phyloP scores from a whole-genome alignment of 2,113 vertebrate species.

The Pristiophorus japonicus region DNA sequence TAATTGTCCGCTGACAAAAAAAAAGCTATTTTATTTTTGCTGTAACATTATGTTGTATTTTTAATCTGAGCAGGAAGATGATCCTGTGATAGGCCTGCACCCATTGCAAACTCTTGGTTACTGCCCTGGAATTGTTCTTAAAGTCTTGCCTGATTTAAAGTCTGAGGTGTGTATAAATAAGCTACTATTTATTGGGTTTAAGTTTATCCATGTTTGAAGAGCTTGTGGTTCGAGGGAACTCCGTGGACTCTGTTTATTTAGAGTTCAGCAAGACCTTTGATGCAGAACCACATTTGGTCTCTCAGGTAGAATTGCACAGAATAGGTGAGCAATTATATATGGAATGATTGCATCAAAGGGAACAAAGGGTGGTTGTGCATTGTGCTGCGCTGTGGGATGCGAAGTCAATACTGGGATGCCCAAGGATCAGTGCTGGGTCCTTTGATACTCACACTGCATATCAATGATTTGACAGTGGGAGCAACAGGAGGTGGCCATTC shows the following conservation, averaged over 20 bases:
- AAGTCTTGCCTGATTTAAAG: constrained; percentile 39
- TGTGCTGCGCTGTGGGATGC: neutral
- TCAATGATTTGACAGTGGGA: neutral
- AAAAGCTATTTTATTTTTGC: neutral
- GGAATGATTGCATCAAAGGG: neutral
- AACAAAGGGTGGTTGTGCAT: neutral
- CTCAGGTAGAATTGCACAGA: neutral
- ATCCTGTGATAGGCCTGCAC: constrained; percentile 42
- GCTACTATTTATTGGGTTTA: neutral
- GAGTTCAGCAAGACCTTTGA: neutral
- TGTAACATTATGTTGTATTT: neutral
- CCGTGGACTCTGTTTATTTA: neutral
- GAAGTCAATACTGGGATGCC: neutral
- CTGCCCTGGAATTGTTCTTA: constrained; percentile 42
- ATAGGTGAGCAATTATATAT: neutral
- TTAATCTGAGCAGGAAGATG: constrained; percentile 38
- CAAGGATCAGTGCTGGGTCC: neutral
- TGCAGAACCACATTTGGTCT: neutral
- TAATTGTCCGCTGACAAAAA: neutral
- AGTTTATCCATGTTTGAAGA: too few relatives aligned
- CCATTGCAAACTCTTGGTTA: constrained; percentile 39
- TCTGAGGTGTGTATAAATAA: constrained; percentile 37
- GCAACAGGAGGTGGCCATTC: neutral
- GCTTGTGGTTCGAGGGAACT: neutral
- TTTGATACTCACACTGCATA: neutral